Base-by-base conservation (phyloP, 2,888 invertebrate species). In the Cerceris rybyensis region DNA sequence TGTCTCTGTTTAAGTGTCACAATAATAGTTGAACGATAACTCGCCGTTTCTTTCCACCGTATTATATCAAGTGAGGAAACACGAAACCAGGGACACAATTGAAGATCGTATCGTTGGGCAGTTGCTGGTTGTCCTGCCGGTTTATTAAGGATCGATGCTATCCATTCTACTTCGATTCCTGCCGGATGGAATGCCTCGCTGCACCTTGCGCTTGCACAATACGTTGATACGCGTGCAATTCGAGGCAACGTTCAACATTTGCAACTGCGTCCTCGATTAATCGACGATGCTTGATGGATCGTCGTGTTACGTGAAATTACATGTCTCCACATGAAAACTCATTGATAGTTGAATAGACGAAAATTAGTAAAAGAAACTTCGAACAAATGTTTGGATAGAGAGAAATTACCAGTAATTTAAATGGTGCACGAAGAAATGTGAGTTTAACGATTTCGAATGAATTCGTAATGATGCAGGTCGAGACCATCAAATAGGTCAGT, bases 131-230 rank as follows among this genome's bases (percentile, higher is more conserved):
- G 60, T 54, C n/a, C 58, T 43, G 13, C 55, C 54, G 46, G 49
- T 74, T 66, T 74, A 72, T 80, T 77, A 80, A 60, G 39, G 66
- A 71, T 77, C 73, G 73, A 77, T 80, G 57, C 50, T 58, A 82
- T 75, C 69, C 63, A 74, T 84, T 81, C 78, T 65, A 59, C 68
- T 64, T 75, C 61, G 74, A 82, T 81, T 73, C 61, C 57, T 63
- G 55, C 52, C 65, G 70, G 67, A 66, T 70, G 73, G 9, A 66
- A 70, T 69, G 50, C 58, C 13, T 58, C 73, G 61, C 59, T 69
- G 77, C 59, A 17, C 64, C 66, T 66, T 67, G 67, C 41, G 69
- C 59, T 57, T 67, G 60, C 55, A 50, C 59, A 46, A 75, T 70
- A 49, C 64, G 46, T 70, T 59, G 63, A 64, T 68, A 68, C 43